Base-by-base conservation (phyloP, 2,888 invertebrate genomes). In the Ophion ellenae region DNA sequence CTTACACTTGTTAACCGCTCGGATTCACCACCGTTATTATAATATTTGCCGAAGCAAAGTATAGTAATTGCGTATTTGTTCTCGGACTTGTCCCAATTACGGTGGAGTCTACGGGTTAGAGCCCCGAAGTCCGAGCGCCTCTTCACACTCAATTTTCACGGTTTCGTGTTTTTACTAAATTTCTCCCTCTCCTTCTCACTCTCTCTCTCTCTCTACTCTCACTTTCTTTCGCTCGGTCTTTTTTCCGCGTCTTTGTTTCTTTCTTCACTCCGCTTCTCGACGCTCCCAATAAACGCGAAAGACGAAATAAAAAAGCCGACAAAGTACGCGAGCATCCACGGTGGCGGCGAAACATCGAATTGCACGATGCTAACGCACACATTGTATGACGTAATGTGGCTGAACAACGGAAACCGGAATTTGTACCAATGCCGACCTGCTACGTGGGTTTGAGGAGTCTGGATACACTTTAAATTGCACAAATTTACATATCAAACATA, bases 31-130 rank as follows among this genome's bases (percentile, higher is more conserved):
- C 83, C 91, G 90, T 92, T 92, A 92, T 93, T 93, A 92, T 92
- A 92, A 93, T 93, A 92, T 93, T 93, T 93, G 90, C 92, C 90
- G 90, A 91, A 89, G 88, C 90, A 89, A 91, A 92, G 90, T 90
- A 91, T 91, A 91, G 90, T 91, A 90, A 92, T 92, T 91, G 92
- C 91, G 92, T 92, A 92, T 92, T 92, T 92, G 91, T 90, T 91
- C 84, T 83, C 83, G 86, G 88, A 17, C 78, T 78, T 45, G 73
- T 74, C 88, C 92, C 92, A 92, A 92, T 92, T 92, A 92, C 89
- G 59, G 73, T 73, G 7, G 86, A 80, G 86, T 83, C 83, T 86
- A 45, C 73, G 63, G 40, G n/a, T 36, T 36, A 40, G 64, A 66
- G 57, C 57, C 11, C 70, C 6, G 78, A 78, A 77, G 45, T 63